phyloP scores from a whole-genome alignment of 92 coral and sea anemone species.

The Zoanthus gigantus region DNA sequence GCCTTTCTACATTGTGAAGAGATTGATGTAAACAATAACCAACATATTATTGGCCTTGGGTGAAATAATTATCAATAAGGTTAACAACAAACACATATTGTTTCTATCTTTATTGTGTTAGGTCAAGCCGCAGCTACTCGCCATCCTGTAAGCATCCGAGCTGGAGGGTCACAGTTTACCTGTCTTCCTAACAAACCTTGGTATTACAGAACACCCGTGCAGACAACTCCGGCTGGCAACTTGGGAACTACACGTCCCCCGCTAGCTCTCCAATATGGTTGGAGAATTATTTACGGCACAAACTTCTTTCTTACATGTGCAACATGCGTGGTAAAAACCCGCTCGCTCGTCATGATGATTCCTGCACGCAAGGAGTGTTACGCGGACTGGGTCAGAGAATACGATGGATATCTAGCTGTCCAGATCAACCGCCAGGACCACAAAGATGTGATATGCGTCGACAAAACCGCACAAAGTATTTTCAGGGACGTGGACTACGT shows the following conservation, averaged over 20 bases:
- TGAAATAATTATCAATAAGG: too few species aligned
- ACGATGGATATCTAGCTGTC: constrained; percentile 84
- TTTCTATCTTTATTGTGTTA: background rate
- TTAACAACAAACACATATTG: too few species aligned
- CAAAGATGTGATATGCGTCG: constrained; percentile 83
- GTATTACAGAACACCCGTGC: constrained; percentile 78
- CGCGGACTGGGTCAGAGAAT: constrained; percentile 85
- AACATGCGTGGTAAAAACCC: constrained; percentile 70
- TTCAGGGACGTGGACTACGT: constrained; percentile 74
- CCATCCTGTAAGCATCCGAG: constrained; percentile 58
- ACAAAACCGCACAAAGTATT: constrained; percentile 70
- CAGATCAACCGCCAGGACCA: constrained; percentile 79
- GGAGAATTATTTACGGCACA: constrained; percentile 64
- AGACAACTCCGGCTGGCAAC: constrained; percentile 50
- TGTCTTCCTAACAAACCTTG: constrained; percentile 85
- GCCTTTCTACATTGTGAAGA: too few species aligned
- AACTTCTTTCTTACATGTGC: constrained; percentile 76
- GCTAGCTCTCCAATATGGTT: constrained; percentile 24
- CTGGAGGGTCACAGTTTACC: constrained; percentile 79
- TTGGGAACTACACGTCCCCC: constrained; percentile 39
- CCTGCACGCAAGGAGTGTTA: constrained; percentile 90
- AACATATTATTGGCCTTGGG: too few species aligned
- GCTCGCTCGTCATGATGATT: constrained; percentile 78
- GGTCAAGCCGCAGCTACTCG: constrained; percentile 87
- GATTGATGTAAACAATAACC: too few species aligned